Evolutionary conservation across 2,797 vertebrate genomes (phyloP), one percentile per base, ranked within the genome.

Genomic region (Sylvia borin): DNA sequence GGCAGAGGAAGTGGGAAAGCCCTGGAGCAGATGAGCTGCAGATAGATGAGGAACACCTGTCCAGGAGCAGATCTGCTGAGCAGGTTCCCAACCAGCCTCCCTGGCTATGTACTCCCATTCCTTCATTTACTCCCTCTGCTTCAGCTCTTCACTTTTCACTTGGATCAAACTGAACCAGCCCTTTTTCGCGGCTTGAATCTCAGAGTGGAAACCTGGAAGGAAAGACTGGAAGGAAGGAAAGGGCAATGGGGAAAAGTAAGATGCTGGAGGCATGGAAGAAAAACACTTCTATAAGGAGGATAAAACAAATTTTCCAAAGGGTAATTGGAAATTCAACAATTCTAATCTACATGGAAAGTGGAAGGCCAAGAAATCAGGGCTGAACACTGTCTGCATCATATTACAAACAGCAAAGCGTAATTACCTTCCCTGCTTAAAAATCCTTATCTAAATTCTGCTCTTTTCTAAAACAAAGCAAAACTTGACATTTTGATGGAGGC

Each of bases 131-230:
- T 50, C 36, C 64, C 40, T 55, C 34, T 34, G 18, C 43, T 73
- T 68, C 38, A 24, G 57, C 58, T 78, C 45, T 32, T 47, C 67
- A 45, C 50, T 85, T 58, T 50, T 26, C 75, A 58, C 34, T 19
- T 40, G 13, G 6, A 53, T 11, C 26, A 10, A 71, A 61, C 31
- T 12, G 31, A 70, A 53, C 20, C 27, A 77, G 55, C 21, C 38
- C 24, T 22, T 68, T 57, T 27, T 32, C 2, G 1, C 19, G 22
- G 31, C 61, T 80, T 83, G 70, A 31, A 1, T 34, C 54, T 81
- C 70, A 16, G 42, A 68, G 31, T 11, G 73, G 90, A 96, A 96
- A 96, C 25, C 75, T 95, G 91, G 91, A 96, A 85, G 64, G 21
- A 88, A 64, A 47, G 71, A 58, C 81, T 92, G 78, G 54, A 85